These are phyloP conservation scores for Oceanodroma tethys DNA, from an alignment of 2,113 vertebrate genomes.

Conservation along the genomic window DNA sequence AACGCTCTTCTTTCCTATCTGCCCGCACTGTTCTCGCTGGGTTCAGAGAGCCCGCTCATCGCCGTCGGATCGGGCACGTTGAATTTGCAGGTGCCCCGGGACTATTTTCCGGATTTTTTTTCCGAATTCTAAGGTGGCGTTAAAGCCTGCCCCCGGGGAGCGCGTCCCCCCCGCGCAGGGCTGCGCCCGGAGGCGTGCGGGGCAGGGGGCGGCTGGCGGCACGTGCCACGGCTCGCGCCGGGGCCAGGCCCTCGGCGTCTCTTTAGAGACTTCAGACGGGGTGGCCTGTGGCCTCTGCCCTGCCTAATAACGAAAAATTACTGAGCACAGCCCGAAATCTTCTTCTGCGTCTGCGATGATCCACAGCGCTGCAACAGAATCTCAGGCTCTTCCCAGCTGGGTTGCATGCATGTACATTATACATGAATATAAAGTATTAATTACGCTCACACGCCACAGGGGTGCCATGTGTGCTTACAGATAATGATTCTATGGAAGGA, in stretches of 20 bases:
- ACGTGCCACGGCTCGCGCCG: fast-evolving
- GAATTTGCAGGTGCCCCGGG: not conserved
- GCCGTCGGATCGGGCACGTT: fast-evolving
- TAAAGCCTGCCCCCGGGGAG: too few relatives aligned
- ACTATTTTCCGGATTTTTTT: not conserved
- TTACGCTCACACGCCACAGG: not conserved
- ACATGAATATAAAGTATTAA: not conserved
- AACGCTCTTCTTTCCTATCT: too few relatives aligned
- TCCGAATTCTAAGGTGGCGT: not conserved
- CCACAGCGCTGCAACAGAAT: not conserved
- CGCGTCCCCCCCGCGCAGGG: too few relatives aligned
- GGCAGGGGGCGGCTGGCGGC: not conserved
- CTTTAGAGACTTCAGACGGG: not conserved
- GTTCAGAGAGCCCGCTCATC: not conserved
- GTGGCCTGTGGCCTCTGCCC: not conserved
- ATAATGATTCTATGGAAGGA: fast-evolving
- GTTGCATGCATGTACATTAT: fast-evolving
- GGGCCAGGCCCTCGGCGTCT: not conserved
- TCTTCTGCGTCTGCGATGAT: not conserved
- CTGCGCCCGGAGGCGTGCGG: fast-evolving
- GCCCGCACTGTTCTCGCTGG: not conserved
- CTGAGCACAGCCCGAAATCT: not conserved
- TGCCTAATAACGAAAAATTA: fast-evolving
- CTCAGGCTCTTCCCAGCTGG: not conserved
- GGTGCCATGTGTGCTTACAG: not conserved